A percentile compares a stretch with the other conserved stretches of the same genome.
These are phyloP conservation scores for Drosophila meridiana DNA, from an alignment of 2,888 invertebrate genomes.

Conservation along the genomic window DNA sequence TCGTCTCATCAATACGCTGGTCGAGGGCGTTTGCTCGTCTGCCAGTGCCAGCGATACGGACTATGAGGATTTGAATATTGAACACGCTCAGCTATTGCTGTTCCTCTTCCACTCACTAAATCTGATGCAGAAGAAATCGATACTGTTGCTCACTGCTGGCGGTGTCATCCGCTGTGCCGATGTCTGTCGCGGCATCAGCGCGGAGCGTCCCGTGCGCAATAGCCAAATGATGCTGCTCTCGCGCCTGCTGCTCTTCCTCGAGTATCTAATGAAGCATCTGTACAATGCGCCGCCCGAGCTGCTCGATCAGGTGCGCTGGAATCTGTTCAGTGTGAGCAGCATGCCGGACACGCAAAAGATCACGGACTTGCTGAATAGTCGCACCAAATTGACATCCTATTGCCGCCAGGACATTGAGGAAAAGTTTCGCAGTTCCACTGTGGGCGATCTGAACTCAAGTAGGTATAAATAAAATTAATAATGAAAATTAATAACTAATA, in stretches of 20 bases:
- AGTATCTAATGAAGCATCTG: slow-evolving; percentile 97
- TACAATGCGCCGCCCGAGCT: slow-evolving; percentile 96
- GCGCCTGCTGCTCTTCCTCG: slow-evolving; percentile 93
- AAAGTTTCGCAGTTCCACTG: slow-evolving; percentile 87
- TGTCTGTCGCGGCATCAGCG: slow-evolving; percentile 86
- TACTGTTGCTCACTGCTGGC: slow-evolving; percentile 92
- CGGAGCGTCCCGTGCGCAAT: slow-evolving; percentile 83
- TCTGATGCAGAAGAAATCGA: slow-evolving; percentile 98
- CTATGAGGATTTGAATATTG: slow-evolving; percentile 94
- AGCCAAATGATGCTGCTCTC: slow-evolving; percentile 93
- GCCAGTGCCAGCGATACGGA: slow-evolving; percentile 80
- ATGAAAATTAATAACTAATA: background rate
- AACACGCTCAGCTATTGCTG: slow-evolving; percentile 96
- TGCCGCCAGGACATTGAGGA: slow-evolving; percentile 91
- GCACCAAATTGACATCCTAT: slow-evolving; percentile 88
- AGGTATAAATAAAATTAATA: slow-evolving; percentile 12
- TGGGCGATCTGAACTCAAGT: slow-evolving; percentile 84
- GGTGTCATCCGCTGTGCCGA: slow-evolving; percentile 90
- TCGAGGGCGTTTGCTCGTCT: slow-evolving; percentile 89
- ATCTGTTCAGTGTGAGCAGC: slow-evolving; percentile 89
- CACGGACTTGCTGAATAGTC: slow-evolving; percentile 85
- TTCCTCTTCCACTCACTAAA: slow-evolving; percentile 98
- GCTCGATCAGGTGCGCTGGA: slow-evolving; percentile 95
- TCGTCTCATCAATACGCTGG: slow-evolving; percentile 94
- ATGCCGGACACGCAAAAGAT: slow-evolving; percentile 87